A percentile compares a stretch with the other conserved stretches of the same genome.
These are phyloP conservation scores for Tetragonula clypearis DNA, from an alignment of 1,140 invertebrate genomes.

Conservation along the genomic window DNA sequence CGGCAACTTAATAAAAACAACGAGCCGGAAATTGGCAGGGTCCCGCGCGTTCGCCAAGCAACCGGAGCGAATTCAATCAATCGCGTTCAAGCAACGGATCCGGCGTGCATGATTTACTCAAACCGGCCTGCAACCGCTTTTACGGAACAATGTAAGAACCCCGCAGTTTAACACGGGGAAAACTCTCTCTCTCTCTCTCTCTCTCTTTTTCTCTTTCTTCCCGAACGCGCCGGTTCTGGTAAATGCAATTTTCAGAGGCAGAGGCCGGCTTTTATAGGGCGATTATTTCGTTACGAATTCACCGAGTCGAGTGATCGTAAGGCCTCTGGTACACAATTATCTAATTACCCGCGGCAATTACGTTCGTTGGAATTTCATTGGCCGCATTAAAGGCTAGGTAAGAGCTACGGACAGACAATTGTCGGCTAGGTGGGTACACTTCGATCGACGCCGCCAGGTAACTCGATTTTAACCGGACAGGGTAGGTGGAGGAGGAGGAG, in stretches of 20 bases:
- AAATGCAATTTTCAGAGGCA: slow-evolving; percentile 19
- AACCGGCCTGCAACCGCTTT: neutral
- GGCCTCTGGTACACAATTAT: slow-evolving; percentile 45
- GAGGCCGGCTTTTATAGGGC: slow-evolving; percentile 38
- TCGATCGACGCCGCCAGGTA: slow-evolving; percentile 41
- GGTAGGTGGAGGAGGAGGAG: neutral
- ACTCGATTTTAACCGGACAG: slow-evolving; percentile 32
- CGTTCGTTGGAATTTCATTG: slow-evolving; percentile 46
- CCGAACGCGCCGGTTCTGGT: neutral
- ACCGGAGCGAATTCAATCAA: slow-evolving; percentile 14
- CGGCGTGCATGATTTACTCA: neutral
- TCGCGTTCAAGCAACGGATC: neutral
- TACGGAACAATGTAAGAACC: slow-evolving; percentile 35
- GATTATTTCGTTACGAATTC: slow-evolving; percentile 55
- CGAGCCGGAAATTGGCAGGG: slow-evolving; percentile 24
- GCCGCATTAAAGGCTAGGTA: slow-evolving; percentile 42
- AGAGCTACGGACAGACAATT: slow-evolving; percentile 35
- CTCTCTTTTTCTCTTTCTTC: too few relatives aligned
- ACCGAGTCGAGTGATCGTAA: slow-evolving; percentile 34
- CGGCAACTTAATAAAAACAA: slow-evolving; percentile 25
- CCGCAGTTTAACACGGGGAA: neutral
- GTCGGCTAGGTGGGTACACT: slow-evolving; percentile 27
- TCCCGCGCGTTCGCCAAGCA: neutral
- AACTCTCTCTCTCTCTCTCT: neutral
- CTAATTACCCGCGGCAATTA: slow-evolving; percentile 53